Percentiles rank a stretch among this genome's conserved stretches.
These are phyloP conservation scores for Chlamydotis undulata DNA, from an alignment of 2,113 vertebrate genomes.

Conservation along the genomic window DNA sequence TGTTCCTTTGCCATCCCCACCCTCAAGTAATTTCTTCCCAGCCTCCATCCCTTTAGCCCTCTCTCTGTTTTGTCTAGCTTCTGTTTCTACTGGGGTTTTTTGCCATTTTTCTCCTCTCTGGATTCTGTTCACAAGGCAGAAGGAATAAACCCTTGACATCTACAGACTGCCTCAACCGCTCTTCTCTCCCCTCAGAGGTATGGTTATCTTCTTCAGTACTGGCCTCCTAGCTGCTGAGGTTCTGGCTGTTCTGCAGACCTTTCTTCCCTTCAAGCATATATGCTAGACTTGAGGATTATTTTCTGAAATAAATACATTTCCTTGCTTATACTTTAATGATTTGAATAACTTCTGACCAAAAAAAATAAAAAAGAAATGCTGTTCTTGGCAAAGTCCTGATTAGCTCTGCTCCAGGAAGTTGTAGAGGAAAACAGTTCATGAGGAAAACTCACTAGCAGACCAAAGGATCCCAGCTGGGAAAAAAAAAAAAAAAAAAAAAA, in stretches of 20 bases:
- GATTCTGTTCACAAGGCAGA: neutral
- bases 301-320: neutral
- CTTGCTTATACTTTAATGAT: neutral
- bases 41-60: neutral
- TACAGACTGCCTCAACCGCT: neutral
- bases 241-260: neutral
- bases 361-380: neutral
- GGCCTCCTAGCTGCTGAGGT: neutral
- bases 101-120: neutral
- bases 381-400: neutral
- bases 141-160: neutral
- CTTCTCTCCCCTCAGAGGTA: neutral
- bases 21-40: neutral
- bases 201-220: accelerated
- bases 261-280: neutral
- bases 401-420: neutral
- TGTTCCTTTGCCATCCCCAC: neutral
- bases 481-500: neutral
- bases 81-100: neutral
- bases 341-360: neutral
- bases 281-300: neutral
- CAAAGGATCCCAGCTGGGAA: neutral
- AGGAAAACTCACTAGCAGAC: neutral
- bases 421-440: neutral
- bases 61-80: neutral